Conservation (phyloP, 2,113 vertebrate species). For the Zeus faber region DNA sequence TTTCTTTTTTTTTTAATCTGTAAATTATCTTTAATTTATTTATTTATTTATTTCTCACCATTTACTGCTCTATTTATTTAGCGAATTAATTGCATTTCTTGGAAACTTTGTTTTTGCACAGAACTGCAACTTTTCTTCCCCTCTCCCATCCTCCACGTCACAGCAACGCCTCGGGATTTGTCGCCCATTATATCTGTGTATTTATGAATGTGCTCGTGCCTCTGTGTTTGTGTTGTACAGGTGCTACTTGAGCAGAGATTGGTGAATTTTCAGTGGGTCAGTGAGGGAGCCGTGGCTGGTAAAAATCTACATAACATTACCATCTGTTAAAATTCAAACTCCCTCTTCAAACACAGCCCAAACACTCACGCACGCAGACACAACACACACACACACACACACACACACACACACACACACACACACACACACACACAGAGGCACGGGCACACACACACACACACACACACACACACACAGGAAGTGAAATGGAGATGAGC, state of each 20-base stretch:
- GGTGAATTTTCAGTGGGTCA: conserved; percentile 52
- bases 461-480: conserved; percentile 4
- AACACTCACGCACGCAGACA: conserved; percentile 7
- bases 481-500: too few relatives aligned
- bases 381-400: conserved; percentile 5
- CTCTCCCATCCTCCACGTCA: too few relatives aligned
- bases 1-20: too few relatives aligned
- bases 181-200: conserved; percentile 12
- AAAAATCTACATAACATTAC: conserved; percentile 65
- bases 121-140: too few relatives aligned
- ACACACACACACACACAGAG: conserved; percentile 3
- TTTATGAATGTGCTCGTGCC: conserved; percentile 20
- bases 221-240: conserved; percentile 59
- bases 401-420: not conserved
- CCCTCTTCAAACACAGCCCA: conserved; percentile 30
- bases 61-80: too few relatives aligned
- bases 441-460: not conserved
- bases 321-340: conserved; percentile 72
- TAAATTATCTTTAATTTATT: too few relatives aligned
- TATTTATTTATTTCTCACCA: too few relatives aligned
- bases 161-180: too few relatives aligned
- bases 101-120: too few relatives aligned
- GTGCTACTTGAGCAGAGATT: conserved; percentile 53
- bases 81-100: too few relatives aligned
- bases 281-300: conserved; percentile 41